Conservation (phyloP, 2,113 vertebrate genomes). For the Chloropsis cyanopogon region DNA sequence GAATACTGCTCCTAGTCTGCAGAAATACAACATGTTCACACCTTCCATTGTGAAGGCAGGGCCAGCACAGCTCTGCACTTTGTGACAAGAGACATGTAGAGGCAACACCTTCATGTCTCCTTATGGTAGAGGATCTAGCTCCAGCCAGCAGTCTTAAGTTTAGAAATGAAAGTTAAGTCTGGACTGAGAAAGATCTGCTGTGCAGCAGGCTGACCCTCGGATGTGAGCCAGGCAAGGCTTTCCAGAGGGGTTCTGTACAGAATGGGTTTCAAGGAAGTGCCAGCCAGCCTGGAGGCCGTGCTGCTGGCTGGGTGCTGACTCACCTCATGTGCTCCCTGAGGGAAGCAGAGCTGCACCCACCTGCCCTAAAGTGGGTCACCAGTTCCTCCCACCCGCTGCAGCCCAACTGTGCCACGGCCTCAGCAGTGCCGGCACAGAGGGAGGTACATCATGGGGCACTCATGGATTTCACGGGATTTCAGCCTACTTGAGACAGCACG, state of each 20-base stretch:
- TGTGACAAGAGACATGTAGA: neutral
- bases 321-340: neutral
- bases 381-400: neutral
- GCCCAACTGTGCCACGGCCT: accelerated
- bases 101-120: neutral
- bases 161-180: neutral
- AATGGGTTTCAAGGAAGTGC: accelerated
- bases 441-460: neutral
- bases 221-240: neutral
- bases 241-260: neutral
- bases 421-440: accelerated
- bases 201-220: neutral
- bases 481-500: accelerated
- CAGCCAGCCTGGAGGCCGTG: neutral
- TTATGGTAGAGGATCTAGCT: neutral
- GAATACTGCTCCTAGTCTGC: neutral
- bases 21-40: neutral
- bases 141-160: neutral
- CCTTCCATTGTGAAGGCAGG: neutral
- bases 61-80: neutral
- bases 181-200: neutral
- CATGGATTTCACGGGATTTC: accelerated
- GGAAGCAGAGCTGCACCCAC: neutral
- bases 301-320: neutral
- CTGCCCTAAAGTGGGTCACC: neutral